Percentiles rank a stretch among this genome's conserved stretches.
phyloP scores from a whole-genome alignment of 2,888 invertebrate genomes.

The Phalera bucephala region DNA sequence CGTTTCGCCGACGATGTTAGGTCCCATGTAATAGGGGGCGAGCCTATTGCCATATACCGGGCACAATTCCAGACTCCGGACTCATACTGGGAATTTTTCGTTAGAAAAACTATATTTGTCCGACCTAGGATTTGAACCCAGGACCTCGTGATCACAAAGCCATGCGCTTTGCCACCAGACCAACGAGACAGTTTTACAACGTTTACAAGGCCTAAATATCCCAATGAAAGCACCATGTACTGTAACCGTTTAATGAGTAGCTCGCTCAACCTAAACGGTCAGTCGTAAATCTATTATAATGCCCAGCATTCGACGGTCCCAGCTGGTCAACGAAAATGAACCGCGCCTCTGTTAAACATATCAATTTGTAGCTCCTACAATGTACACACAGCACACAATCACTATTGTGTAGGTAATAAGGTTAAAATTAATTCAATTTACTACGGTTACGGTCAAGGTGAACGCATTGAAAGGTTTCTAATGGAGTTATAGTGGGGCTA shows the following conservation, averaged over 20 bases:
- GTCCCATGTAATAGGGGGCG: too few relatives aligned
- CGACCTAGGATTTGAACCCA: too few relatives aligned
- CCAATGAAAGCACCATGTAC: neutral
- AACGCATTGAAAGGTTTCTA: neutral
- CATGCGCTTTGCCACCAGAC: too few relatives aligned
- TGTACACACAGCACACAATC: constrained; percentile 11
- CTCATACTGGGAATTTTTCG: too few relatives aligned
- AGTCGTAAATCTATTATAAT: constrained; percentile 37
- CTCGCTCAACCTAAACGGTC: constrained; percentile 13
- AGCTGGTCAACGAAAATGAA: constrained; percentile 31
- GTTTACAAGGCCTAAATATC: too few relatives aligned
- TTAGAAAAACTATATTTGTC: too few relatives aligned
- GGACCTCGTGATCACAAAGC: too few relatives aligned
- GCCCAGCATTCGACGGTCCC: constrained; percentile 17
- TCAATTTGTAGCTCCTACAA: constrained; percentile 23
- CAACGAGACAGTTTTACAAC: too few relatives aligned
- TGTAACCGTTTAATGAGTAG: constrained; percentile 14
- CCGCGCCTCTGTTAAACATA: constrained; percentile 24
- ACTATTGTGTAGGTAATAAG: constrained; percentile 13
- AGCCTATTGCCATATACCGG: too few relatives aligned
- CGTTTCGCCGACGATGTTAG: too few relatives aligned
- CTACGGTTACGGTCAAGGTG: neutral
- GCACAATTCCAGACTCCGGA: too few relatives aligned
- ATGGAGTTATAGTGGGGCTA: neutral
- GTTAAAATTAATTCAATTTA: constrained; percentile 16